Evolutionary conservation across 2,888 invertebrate genomes (phyloP), one percentile per base, ranked within the genome.

Genomic region (Andricus curvator): DNA sequence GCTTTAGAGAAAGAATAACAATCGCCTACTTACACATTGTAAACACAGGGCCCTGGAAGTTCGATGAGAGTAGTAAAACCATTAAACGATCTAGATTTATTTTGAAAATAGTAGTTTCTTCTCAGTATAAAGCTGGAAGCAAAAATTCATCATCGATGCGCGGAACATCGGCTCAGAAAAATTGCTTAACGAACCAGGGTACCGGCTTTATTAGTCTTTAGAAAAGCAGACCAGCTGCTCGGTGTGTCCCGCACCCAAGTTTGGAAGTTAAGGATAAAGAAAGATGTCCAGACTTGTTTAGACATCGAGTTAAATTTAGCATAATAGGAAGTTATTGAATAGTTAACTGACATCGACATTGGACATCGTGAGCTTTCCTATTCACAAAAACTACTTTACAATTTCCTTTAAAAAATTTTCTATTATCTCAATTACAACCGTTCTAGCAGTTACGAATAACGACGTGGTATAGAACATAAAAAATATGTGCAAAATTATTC

Each of bases 161-260:
- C 77, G 78, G 65, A 81, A 80, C 78, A 65, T 78, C 77, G 82
- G 79, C 78, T 77, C 48, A 78, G 79, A 78, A 78, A 51, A 64
- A 48, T 80, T 67, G 78, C 76, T 68, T 60, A 79, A 79, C 83
- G 83, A 81, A 84, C 83, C 85, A 86, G 84, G 85, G 83, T 81
- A 70, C 29, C 77, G 78, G 66, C 60, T 81, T 79, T 78, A 41
- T 62, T 44, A 41, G 20, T 78, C 48, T 66, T 77, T 29, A 62
- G 4, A 88, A 83, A 87, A 84, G 92, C 92, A 92, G 92, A 89
- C 92, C 92, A 92, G 92, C 92, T 92, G 92, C 92, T 92, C 90
- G 89, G 90, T 91, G 91, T 90, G 88, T 88, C 86, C 80, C 84
- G 82, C 85, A 83, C 84, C 86, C 88, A 83, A 82, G 66, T 80